Evolutionary conservation across 2,113 vertebrate species (phyloP), one percentile per base, ranked within the genome.

Genomic region (Melanocharis versteri): DNA sequence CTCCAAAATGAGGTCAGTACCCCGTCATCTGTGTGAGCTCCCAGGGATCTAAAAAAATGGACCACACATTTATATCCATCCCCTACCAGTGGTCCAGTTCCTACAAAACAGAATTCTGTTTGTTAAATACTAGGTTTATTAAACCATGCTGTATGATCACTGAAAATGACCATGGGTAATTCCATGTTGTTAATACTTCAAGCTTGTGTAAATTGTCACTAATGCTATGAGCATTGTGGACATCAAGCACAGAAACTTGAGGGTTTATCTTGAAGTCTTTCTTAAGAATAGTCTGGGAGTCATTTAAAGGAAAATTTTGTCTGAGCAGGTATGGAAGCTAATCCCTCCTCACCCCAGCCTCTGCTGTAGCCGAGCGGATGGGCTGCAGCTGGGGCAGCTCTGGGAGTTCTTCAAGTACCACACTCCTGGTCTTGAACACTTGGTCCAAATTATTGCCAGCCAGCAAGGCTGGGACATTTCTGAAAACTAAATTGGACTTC

Each of bases 311-410:
- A 39, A 48, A 8, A 17, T 51, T 71, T 79, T 85, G 21, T 15
- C 27, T 45, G 26, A 48, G 28, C 21, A 23, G 2, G 2, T 47
- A 7, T 6, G 18, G 44, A 42, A 72, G 6, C 5, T 6, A 17
- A 56, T 48, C 3, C 8, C 50, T 39, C 27, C 39, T 77, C 13
- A 1, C 2, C 9, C 1, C 37, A 47, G 40, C 17, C 14, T 50
- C 20, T 62, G 54, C 60, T 40, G n/a, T 13, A 13, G 66, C 68
- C 4, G 1, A n/a, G 15, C 0, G 0, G 16, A 8, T 26, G 64
- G 62, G 39, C 24, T 3, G 3, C 24, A 47, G 24, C 45, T 40
- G 22, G 19, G 60, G 27, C 21, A 54, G n/a, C 15, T n/a, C n/a
- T n/a, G n/a, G n/a, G n/a, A n/a, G n/a, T n/a, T 2, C 45, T 81